Evolutionary conservation across 2,888 invertebrate species (phyloP).

Genomic region (Meteorus cinctellus): DNA sequence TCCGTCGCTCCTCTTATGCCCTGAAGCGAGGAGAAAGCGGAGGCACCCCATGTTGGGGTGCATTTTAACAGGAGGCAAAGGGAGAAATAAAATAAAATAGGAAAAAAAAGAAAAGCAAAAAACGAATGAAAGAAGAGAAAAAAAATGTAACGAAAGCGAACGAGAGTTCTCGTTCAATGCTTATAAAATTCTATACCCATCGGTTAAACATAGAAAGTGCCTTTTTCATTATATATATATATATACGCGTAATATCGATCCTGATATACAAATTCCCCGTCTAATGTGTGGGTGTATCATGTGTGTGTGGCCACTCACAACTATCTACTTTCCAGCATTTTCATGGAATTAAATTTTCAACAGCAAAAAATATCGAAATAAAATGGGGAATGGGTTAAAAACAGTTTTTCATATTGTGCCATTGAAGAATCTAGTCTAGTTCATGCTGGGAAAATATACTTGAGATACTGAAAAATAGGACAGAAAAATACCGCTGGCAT

Average conservation of each 20-base stretch:
- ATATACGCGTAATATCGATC: neutral
- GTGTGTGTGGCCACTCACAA: neutral
- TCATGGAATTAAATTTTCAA: neutral
- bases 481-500: neutral
- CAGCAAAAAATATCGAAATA: neutral
- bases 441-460: neutral
- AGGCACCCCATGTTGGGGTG: constrained; percentile 40
- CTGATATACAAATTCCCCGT: neutral
- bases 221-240: neutral
- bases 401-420: neutral
- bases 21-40: constrained; percentile 24
- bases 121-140: constrained; percentile 31
- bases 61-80: constrained; percentile 36
- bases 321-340: neutral
- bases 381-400: neutral
- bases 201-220: neutral
- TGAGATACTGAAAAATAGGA: neutral
- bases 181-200: neutral
- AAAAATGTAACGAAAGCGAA: constrained; percentile 6
- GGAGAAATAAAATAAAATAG: neutral
- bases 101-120: constrained; percentile 31
- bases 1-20: constrained; percentile 48
- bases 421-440: neutral
- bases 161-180: constrained; percentile 4
- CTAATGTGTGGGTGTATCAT: neutral